Percentiles rank a stretch among this genome's conserved stretches.
Evolutionary conservation across 2,797 vertebrate species (phyloP).

Genomic region (Thripadectes ignobilis): DNA sequence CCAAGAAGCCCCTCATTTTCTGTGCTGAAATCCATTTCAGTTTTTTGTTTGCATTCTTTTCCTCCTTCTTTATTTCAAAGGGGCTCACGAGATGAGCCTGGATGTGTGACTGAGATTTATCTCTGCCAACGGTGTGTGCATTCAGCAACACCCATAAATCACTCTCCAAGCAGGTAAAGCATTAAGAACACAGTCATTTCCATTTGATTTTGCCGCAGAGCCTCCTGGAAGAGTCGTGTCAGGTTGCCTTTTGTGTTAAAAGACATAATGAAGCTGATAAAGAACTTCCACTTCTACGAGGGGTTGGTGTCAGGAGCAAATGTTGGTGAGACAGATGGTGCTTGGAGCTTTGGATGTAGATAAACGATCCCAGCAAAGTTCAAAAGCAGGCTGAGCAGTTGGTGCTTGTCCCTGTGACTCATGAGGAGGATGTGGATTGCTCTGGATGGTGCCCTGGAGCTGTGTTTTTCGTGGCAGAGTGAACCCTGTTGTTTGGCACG

Average conservation of each 20-base stretch:
- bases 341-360: neutral
- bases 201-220: neutral
- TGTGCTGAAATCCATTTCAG: neutral
- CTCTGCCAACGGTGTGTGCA: fast-evolving
- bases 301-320: neutral
- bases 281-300: neutral
- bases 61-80: neutral
- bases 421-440: neutral
- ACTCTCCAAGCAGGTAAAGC: neutral
- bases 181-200: neutral
- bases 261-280: neutral
- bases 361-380: neutral
- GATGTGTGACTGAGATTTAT: neutral
- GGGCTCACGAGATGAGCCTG: neutral
- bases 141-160: slow-evolving; percentile 16
- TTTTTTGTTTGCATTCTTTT: neutral
- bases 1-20: neutral
- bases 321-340: neutral
- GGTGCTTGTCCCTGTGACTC: neutral
- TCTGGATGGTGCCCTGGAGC: neutral
- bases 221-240: neutral
- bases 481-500: neutral
- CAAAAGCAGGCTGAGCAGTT: neutral
- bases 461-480: neutral
- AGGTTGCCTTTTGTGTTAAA: slow-evolving; percentile 17